A percentile compares a stretch with the other conserved stretches of the same genome.
phyloP scores from a whole-genome alignment of 2,888 invertebrate species.

The Pedicia rivosa region DNA sequence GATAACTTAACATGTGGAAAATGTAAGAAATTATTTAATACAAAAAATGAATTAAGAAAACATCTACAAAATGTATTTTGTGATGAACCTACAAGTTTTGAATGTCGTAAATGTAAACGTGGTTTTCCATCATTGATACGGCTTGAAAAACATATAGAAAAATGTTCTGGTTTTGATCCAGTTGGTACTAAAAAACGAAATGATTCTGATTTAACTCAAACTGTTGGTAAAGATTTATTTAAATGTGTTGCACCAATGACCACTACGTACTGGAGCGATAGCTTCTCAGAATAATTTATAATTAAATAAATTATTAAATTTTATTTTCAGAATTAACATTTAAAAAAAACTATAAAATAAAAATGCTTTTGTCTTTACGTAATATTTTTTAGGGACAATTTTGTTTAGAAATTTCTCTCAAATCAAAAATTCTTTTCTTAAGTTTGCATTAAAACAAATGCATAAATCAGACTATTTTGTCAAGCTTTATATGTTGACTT shows the following conservation, averaged over 20 bases:
- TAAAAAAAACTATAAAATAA: too few relatives aligned
- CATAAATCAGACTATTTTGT: too few relatives aligned
- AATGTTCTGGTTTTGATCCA: conserved; percentile 12
- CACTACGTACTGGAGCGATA: conserved; percentile 33
- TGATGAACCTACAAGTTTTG: conserved; percentile 18
- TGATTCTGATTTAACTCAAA: too few relatives aligned
- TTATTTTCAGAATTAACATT: too few relatives aligned
- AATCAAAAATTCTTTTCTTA: too few relatives aligned
- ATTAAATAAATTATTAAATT: too few relatives aligned
- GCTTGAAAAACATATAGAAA: conserved; percentile 21
- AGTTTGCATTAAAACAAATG: too few relatives aligned
- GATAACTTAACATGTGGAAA: conserved; percentile 17
- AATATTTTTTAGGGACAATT: too few relatives aligned
- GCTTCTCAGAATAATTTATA: conserved; percentile 33
- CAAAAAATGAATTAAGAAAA: conserved; percentile 22
- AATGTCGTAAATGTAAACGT: conserved; percentile 26
- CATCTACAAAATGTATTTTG: conserved; percentile 26
- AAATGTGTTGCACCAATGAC: conserved; percentile 32
- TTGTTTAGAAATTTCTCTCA: too few relatives aligned
- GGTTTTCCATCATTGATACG: conserved; percentile 23
- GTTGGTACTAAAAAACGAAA: too few relatives aligned
- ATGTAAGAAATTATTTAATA: conserved; percentile 21
- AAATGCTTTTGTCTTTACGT: too few relatives aligned
- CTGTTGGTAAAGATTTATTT: conserved; percentile 29
- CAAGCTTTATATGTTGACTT: too few relatives aligned